Evolutionary conservation across 2,113 vertebrate genomes (phyloP), one percentile per base, ranked within the genome.

Genomic region (Chrysochloris asiatica): DNA sequence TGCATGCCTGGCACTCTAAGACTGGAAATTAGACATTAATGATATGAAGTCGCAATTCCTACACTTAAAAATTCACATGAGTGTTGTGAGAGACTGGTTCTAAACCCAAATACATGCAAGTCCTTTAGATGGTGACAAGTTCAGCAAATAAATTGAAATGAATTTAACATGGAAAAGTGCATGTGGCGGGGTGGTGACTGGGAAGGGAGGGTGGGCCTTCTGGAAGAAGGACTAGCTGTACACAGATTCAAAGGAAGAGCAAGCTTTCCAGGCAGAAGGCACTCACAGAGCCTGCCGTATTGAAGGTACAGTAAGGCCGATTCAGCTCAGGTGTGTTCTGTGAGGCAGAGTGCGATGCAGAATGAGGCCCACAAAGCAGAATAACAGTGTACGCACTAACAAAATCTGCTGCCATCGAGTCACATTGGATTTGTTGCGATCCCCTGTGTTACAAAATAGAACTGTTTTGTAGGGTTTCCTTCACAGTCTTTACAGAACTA

Each of bases 81-180:
- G 79, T 45, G 33, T 63, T 89, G 14, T 56, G 38, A 82, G n/a
- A 76, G 41, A 77, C 3, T 54, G 33, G 43, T 67, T 54, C 79
- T 67, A 48, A 76, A 47, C 47, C 72, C 59, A 79, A 76, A n/a
- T 45, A 86, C 75, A 69, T 22, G 47, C 36, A 82, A 88, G 54
- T 75, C 80, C 48, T 65, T 82, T 30, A 93, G n/a, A 14, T 43
- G 12, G 3, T 36, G 26, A 69, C 21, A 79, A 67, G 5, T 3
- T 3, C 26, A 63, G 19, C 24, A n/a, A 72, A 36, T 43, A 47
- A 73, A 45, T 61, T 33, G 61, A 63, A 56, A 61, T 50, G 54
- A n/a, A n/a, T 30, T n/a, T 67, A 87, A 22, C 2, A 22, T 12
- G 54, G 11, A 17, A 71, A 84, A 41, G 30, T 52, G n/a, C n/a